A percentile compares a stretch with the other conserved stretches of the same genome.
These are phyloP conservation scores for Cynaeus angustus DNA, from an alignment of 2,888 invertebrate species.

Conservation along the genomic window DNA sequence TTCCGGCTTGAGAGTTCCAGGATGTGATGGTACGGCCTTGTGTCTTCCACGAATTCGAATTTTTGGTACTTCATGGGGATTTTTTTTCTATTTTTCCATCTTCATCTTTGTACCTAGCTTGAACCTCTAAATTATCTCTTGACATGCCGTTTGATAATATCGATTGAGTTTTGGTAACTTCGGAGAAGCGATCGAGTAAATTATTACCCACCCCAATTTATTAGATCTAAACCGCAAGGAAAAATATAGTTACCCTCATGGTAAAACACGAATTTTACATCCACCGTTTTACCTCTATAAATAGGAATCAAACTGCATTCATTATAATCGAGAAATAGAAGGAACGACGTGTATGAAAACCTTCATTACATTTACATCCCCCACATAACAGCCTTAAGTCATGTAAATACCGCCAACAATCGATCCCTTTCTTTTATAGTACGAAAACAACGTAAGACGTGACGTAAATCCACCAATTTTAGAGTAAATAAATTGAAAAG, in stretches of 20 bases:
- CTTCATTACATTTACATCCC: constrained; percentile 12
- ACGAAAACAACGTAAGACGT: constrained; percentile 2
- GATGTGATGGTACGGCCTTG: too few species aligned
- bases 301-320: constrained; percentile 5
- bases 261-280: constrained; percentile 7
- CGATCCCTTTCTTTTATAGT: constrained; percentile 20
- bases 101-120: too few species aligned
- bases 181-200: constrained; percentile 6
- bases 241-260: background rate
- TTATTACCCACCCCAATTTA: constrained; percentile 12
- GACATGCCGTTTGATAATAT: constrained; percentile 18
- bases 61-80: too few species aligned
- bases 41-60: too few species aligned
- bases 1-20: too few species aligned
- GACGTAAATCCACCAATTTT: constrained; percentile 19
- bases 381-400: constrained; percentile 1
- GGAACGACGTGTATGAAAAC: constrained; percentile 1
- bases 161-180: constrained; percentile 3
- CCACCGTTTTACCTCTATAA: background rate
- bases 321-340: background rate
- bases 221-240: background rate
- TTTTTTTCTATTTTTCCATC: too few species aligned
- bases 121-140: background rate
- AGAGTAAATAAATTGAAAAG: constrained; percentile 25
- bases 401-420: constrained; percentile 5